Percentiles rank a stretch among this genome's conserved stretches.
Conservation (phyloP, 2,888 invertebrate genomes). For the Drosophila helvetica region DNA sequence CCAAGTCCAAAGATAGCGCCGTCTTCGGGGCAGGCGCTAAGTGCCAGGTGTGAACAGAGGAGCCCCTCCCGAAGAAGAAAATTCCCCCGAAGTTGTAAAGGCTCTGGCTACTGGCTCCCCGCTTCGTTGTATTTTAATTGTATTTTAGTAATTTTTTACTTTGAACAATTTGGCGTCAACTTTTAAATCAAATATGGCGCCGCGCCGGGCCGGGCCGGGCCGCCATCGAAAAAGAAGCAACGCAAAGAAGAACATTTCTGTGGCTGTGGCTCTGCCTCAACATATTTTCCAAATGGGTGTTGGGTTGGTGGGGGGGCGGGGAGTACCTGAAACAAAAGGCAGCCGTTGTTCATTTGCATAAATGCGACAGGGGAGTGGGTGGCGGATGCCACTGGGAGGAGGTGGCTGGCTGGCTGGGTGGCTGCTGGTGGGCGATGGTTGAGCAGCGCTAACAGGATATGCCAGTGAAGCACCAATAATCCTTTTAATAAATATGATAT, state of each 20-base stretch:
- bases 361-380: slow-evolving; percentile 11
- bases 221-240: slow-evolving; percentile 21
- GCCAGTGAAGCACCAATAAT: slow-evolving; percentile 82
- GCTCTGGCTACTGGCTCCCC: slow-evolving; percentile 3
- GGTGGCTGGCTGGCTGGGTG: slow-evolving; percentile 1
- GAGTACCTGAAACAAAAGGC: slow-evolving; percentile 69
- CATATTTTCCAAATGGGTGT: slow-evolving; percentile 52
- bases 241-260: slow-evolving; percentile 23
- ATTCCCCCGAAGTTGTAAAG: slow-evolving; percentile 47
- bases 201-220: slow-evolving; percentile 38
- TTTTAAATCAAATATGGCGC: slow-evolving; percentile 79
- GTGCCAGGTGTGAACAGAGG: slow-evolving; percentile 66
- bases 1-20: slow-evolving; percentile 68
- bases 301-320: background rate
- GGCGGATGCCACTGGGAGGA: background rate
- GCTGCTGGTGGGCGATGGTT: slow-evolving; percentile 30
- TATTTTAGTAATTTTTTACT: slow-evolving; percentile 66
- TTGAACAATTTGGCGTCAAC: slow-evolving; percentile 59
- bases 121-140: slow-evolving; percentile 58
- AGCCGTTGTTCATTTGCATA: slow-evolving; percentile 74
- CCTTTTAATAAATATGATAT: slow-evolving; percentile 83
- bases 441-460: slow-evolving; percentile 80
- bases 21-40: slow-evolving; percentile 60
- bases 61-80: background rate
- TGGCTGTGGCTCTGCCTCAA: slow-evolving; percentile 35